A percentile compares a stretch with the other conserved stretches of the same genome.
Conservation (phyloP, 2,888 invertebrate genomes). For the Andrena hattorfiana region DNA sequence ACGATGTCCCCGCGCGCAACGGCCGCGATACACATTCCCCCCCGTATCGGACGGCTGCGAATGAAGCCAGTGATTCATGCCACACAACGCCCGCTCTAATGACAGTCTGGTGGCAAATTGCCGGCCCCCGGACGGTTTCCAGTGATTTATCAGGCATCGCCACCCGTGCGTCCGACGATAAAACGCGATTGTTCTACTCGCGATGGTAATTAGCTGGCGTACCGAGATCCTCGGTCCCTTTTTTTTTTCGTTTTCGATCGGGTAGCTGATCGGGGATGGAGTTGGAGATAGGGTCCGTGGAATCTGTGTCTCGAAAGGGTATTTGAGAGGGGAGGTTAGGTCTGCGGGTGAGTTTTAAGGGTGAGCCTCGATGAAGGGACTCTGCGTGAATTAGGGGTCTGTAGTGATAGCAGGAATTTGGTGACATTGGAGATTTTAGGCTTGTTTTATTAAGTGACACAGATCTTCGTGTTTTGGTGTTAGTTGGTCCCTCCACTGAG, state of each 20-base stretch:
- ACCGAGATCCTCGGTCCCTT: not conserved
- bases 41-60: constrained; percentile 13
- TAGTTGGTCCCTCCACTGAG: constrained; percentile 3
- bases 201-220: constrained; percentile 32
- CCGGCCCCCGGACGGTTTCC: constrained; percentile 58
- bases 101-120: constrained; percentile 71
- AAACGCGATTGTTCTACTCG: constrained; percentile 55
- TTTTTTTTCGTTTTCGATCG: not conserved
- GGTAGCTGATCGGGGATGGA: constrained; percentile 20
- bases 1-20: not conserved
- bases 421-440: too few species aligned
- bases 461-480: not conserved
- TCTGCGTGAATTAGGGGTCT: too few species aligned
- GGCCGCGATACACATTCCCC: constrained; percentile 59
- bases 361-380: not conserved
- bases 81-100: constrained; percentile 60
- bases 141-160: constrained; percentile 70
- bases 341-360: not conserved
- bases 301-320: not conserved
- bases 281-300: not conserved
- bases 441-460: too few species aligned
- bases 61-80: constrained; percentile 64
- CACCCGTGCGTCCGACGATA: constrained; percentile 55
- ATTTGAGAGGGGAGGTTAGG: not conserved
- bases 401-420: too few species aligned